These are phyloP conservation scores for Petrocephalus microphthalmus DNA, from an alignment of 2,113 vertebrate genomes.

Conservation along the genomic window DNA sequence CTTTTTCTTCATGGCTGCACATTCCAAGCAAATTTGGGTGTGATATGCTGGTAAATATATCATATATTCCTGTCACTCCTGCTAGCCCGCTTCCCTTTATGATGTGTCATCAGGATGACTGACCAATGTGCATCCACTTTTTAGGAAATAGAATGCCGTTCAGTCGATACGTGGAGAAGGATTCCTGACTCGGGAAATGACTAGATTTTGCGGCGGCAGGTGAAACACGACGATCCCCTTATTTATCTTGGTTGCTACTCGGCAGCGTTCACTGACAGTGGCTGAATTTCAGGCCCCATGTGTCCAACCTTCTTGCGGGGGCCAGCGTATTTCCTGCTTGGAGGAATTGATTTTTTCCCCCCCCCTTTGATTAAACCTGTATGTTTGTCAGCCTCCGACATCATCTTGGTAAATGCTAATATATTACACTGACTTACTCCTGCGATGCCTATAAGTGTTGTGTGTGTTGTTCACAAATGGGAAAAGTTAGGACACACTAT, in stretches of 20 bases:
- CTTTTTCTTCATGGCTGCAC: neutral
- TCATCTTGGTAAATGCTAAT: neutral
- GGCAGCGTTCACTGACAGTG: neutral
- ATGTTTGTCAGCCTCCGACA: conserved; percentile 13
- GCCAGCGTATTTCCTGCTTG: neutral
- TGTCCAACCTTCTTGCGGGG: neutral
- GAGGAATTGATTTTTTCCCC: conserved; percentile 16
- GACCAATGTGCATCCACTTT: neutral
- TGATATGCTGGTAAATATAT: neutral
- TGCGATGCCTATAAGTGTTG: neutral
- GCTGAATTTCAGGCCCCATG: neutral
- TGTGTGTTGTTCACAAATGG: neutral
- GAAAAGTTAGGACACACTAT: neutral
- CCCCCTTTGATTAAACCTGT: conserved; percentile 16
- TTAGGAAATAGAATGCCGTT: neutral
- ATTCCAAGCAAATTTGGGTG: neutral
- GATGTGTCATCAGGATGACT: neutral
- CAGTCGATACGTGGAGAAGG: neutral
- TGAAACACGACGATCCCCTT: neutral
- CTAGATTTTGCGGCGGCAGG: neutral
- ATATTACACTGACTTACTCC: neutral
- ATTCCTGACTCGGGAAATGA: neutral
- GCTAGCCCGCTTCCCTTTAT: neutral
- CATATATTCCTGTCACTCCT: neutral
- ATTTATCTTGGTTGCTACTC: neutral